phyloP scores from a whole-genome alignment of 53 echinoderm and acorn worm species.

The Echinometra lucunter region DNA sequence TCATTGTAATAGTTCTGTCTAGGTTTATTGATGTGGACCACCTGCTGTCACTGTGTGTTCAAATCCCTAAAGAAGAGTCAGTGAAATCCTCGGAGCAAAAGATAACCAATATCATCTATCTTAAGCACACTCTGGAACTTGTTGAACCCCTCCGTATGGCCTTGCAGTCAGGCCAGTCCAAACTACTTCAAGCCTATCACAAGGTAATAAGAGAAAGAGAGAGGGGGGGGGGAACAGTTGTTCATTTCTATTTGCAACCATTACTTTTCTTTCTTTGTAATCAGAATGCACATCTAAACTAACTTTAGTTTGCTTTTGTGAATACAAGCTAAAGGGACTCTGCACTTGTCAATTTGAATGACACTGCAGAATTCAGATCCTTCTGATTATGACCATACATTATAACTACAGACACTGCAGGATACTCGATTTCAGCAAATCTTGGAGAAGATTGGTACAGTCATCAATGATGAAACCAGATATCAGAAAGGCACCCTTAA shows the following conservation, averaged over 20 bases:
- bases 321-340: background rate
- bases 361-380: background rate
- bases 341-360: background rate
- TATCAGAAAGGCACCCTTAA: conserved; percentile 96
- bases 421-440: conserved; percentile 84
- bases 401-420: conserved; percentile 73
- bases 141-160: conserved; percentile 84
- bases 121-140: conserved; percentile 93
- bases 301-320: background rate
- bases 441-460: conserved; percentile 85
- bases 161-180: conserved; percentile 78
- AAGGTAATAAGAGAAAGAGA: conserved; percentile 70
- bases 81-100: conserved; percentile 89
- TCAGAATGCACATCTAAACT: too few species aligned
- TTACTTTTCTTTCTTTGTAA: too few species aligned
- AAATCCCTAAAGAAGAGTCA: conserved; percentile 96
- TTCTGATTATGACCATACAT: background rate
- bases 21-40: conserved; percentile 96
- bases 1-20: conserved; percentile 75
- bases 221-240: background rate
- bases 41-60: conserved; percentile 90
- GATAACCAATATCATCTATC: conserved; percentile 92
- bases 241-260: too few species aligned
- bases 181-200: conserved; percentile 86
- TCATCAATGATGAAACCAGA: conserved; percentile 94